Conservation (phyloP, 2,797 vertebrate genomes). For the Champsocephalus gunnari region DNA sequence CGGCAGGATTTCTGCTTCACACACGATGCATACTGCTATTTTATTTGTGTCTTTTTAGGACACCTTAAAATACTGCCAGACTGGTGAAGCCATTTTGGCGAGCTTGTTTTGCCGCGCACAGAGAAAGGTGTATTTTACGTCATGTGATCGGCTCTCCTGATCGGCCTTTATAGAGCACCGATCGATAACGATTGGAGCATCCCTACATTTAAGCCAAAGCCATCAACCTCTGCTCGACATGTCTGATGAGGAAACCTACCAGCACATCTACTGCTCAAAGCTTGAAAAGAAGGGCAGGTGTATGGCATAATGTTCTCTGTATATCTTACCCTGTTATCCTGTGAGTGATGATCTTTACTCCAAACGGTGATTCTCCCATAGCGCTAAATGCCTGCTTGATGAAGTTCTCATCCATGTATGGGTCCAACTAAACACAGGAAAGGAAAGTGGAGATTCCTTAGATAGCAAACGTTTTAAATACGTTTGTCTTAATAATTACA, state of each 20-base stretch:
- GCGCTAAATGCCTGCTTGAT: conserved; percentile 87
- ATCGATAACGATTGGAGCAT: no score
- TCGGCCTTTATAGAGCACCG: no score
- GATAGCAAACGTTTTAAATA: background rate
- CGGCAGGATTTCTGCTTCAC: no score
- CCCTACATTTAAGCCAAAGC: background rate
- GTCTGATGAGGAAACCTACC: background rate
- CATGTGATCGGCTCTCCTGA: no score
- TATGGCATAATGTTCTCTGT: background rate
- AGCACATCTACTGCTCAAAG: background rate
- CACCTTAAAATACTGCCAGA: no score
- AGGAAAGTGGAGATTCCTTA: accelerated
- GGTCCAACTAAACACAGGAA: conserved; percentile 79
- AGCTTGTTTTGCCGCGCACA: no score
- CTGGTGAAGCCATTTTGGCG: no score
- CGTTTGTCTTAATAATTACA: no score
- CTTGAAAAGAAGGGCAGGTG: background rate
- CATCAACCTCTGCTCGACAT: background rate
- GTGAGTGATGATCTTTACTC: conserved; percentile 88
- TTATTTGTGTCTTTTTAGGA: no score
- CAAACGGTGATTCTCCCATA: conserved; percentile 86
- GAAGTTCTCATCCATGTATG: conserved; percentile 89
- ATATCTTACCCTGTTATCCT: conserved; percentile 84
- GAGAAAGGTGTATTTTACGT: no score
- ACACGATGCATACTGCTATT: no score